Evolutionary conservation across 1,140 invertebrate species (phyloP), one percentile per base, ranked within the genome.

Genomic region (Akabosia matsudoensis): DNA sequence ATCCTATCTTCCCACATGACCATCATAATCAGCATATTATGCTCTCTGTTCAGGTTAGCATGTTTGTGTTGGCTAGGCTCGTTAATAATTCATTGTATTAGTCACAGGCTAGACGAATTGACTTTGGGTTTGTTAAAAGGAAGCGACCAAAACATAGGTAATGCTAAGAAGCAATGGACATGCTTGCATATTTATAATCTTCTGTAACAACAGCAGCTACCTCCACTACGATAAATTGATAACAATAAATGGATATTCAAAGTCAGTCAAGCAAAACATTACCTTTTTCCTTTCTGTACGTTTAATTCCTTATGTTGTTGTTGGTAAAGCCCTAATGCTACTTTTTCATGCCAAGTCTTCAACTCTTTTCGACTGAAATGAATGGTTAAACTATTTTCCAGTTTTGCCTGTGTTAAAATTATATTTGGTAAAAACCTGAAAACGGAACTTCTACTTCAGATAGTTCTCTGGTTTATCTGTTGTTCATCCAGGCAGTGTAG

Each of bases 61-160:
- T n/a, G n/a, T n/a, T n/a, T 45, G 18, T 45, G 37, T 45, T 45
- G 37, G 37, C 18, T 45, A 13, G 10, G 30, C 28, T 67, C 24
- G 61, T 67, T 67, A 67, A 67, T 67, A 67, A 67, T 67, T 67
- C 61, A 67, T 67, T 67, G 61, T 31, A 67, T 67, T 67, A 67
- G 61, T 67, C 61, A 67, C 31, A 67, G 28, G 37, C 2, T n/a
- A 67, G 22, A 16, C 54, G 54, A 30, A 10, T 7, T 67, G 24
- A 16, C 3, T 30, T 30, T 67, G 61, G 61, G 31, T 30, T 67
- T 67, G 4, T 67, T 7, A 18, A 10, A 67, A 67, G 10, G 22
- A 67, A 67, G 31, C 14, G 61, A 67, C 7, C 13, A 67, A 67
- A 67, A 67, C 61, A 31, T 24, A 30, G 18, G 61, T 24, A 24